Evolutionary conservation across 2,888 invertebrate genomes (phyloP), one percentile per base, ranked within the genome.

Genomic region (Ornithoptera priamus): DNA sequence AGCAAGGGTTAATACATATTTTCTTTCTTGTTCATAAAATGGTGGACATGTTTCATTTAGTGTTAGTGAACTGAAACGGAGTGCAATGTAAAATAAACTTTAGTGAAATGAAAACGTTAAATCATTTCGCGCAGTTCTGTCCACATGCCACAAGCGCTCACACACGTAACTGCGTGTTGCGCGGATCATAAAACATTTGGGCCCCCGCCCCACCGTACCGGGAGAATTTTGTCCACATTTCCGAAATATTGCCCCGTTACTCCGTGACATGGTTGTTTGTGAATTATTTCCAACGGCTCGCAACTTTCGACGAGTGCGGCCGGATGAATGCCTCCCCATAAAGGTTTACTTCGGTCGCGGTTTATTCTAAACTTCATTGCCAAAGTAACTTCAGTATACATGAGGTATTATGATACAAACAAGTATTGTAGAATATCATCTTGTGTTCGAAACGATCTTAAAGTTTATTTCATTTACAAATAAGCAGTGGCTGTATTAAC

Each of bases 71-170:
- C 72, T 66, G 72, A 69, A 72, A 71, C 65, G 74, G 74, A 78
- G 74, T 76, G 74, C 76, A 76, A 75, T 80, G 78, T 79, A 82
- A 85, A 86, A 85, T 82, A 85, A 81, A 85, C 80, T 81, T 78
- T 82, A 80, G 76, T 77, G 82, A 87, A 87, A 89, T 89, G 87
- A 89, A 88, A 85, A 78, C 81, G 75, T 74, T 80, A 89, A 88
- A 88, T 89, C 89, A 89, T 87, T 83, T 78, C 72, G 68, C 79
- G 85, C 84, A 84, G 82, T 87, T 86, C 81, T 84, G 85, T 87
- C 87, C 87, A 87, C 86, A 85, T 88, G 89, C 84, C 84, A 85
- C 88, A 77, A 75, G 76, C 81, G 78, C 75, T 77, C 80, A 80
- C 79, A 81, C 80, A 79, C 77, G 81, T 81, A 76, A 79, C 83